Percentiles rank a stretch among this genome's conserved stretches.
phyloP scores from a whole-genome alignment of 2,797 vertebrate genomes.

The Chelonia mydas region DNA sequence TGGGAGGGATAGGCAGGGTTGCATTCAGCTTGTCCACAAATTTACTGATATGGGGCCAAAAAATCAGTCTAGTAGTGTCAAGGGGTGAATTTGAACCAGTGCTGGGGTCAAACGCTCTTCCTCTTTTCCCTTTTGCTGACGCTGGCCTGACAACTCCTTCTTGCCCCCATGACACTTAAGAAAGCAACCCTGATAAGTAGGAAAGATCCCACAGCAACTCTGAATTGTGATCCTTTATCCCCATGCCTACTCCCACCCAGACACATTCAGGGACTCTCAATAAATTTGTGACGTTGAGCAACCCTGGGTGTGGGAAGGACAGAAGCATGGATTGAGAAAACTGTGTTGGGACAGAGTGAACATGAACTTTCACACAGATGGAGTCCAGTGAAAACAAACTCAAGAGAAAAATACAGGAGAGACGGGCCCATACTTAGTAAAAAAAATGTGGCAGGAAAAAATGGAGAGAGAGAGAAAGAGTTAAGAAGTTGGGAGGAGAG shows the following conservation, averaged over 20 bases:
- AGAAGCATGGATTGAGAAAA: conserved; percentile 61
- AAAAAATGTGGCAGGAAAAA: conserved; percentile 47
- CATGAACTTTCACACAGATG: conserved; percentile 86
- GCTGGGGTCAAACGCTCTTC: neutral
- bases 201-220: neutral
- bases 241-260: neutral
- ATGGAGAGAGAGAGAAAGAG: conserved; percentile 56
- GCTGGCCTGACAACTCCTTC: neutral
- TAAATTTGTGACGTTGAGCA: conserved; percentile 61
- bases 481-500: conserved; percentile 23
- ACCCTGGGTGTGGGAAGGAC: conserved; percentile 49
- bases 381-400: conserved; percentile 35
- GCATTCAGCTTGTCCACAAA: conserved; percentile 54
- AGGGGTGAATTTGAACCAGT: neutral
- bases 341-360: conserved; percentile 89
- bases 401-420: conserved; percentile 48
- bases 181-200: neutral
- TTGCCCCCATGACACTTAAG: neutral
- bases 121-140: neutral
- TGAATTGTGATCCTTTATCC: neutral
- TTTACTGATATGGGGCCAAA: conserved; percentile 25
- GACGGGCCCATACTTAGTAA: conserved; percentile 52
- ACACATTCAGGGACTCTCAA: neutral
- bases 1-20: conserved; percentile 39
- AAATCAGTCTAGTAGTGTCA: neutral